Base-by-base conservation (phyloP, 2,888 invertebrate genomes). In the Rhimphoctona megacephalus region DNA sequence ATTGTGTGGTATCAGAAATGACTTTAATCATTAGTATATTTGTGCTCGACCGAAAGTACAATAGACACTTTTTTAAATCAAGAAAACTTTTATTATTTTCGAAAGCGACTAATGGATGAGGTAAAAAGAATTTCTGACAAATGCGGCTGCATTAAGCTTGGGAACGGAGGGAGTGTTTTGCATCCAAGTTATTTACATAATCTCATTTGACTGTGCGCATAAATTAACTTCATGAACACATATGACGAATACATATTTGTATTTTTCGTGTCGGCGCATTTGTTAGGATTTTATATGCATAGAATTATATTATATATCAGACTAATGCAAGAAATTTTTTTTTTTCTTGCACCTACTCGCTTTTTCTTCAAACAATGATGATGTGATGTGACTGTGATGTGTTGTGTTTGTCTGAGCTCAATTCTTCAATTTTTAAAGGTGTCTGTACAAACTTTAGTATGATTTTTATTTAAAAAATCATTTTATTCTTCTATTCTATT, bases 111-210 rank as follows among this genome's bases (percentile, higher is more conserved):
- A 66, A 81, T 19, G 25, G 39, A 52, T 14, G 25, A 52, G 7
- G 25, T 36, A 39, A 69, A 43, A 43, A 79, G 30, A 70, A 79
- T 33, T 25, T 39, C 43, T 36, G 39, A 52, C 66, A 79, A 82
- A 79, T 67, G 25, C 19, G 14, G 19, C 19, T 4, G 61, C 61
- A 64, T 57, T 66, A 19, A 54, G 9, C 66, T 72, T 36, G 39
- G 22, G n/a, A n/a, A 70, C 46, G 9, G 46, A 30, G 43, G 36
- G 46, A 46, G 22, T 46, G 33, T 33, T 73, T 78, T 17, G 73
- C 70, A 80, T 61, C 52, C 49, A 22, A 57, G 49, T 77, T 52
- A 88, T 87, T 86, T 87, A 81, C 86, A 88, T 86, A 88, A 88
- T 87, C 76, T 78, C 61, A 72, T 85, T 86, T 66, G 70, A 84